Conservation (phyloP, 1,140 invertebrate species). For the Meloidogyne chitwoodi region DNA sequence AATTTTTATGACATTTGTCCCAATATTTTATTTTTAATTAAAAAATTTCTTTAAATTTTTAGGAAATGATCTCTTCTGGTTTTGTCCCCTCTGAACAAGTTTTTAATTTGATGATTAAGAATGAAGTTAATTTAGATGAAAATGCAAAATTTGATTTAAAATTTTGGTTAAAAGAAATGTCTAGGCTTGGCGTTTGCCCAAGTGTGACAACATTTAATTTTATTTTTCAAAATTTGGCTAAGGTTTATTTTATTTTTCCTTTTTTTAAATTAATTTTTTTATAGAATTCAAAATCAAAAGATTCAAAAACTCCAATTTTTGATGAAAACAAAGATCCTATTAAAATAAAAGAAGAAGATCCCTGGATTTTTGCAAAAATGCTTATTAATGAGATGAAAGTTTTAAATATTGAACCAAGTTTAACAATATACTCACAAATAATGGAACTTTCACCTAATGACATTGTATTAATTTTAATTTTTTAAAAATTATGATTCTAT, state of each 20-base stretch:
- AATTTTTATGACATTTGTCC: not conserved
- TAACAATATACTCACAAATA: not conserved
- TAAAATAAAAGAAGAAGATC: not conserved
- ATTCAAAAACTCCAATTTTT: not conserved
- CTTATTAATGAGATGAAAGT: not conserved
- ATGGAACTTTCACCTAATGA: not conserved
- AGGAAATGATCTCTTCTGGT: slow-evolving; percentile 6
- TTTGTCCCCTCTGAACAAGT: slow-evolving; percentile 7
- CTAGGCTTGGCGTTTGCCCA: not conserved
- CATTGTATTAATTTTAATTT: not conserved
- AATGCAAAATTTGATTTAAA: not conserved
- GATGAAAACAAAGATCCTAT: not conserved
- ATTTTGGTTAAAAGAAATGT: slow-evolving; percentile 16
- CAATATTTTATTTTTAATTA: not conserved
- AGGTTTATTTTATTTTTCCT: not conserved
- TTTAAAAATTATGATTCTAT: no score
- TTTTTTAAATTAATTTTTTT: not conserved
- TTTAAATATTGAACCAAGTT: not conserved
- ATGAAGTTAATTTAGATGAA: not conserved
- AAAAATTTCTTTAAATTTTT: not conserved
- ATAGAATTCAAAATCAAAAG: not conserved
- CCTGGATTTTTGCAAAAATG: not conserved
- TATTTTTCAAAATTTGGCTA: not conserved
- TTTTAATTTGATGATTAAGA: slow-evolving; percentile 14
- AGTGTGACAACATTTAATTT: not conserved